Evolutionary conservation across 2,888 invertebrate species (phyloP).

Genomic region (Arctia plantaginis): DNA sequence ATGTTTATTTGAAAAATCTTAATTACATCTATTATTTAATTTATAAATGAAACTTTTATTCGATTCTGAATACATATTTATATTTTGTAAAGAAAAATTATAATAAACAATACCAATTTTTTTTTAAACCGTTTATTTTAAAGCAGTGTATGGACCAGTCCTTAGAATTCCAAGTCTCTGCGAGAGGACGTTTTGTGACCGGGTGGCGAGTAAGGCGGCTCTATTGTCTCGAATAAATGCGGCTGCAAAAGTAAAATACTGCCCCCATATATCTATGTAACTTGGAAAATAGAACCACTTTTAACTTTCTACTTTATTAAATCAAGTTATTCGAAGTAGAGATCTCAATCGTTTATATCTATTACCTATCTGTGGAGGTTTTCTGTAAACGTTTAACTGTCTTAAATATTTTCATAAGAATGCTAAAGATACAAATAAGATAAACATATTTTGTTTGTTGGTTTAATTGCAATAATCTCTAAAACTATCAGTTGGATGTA

Average conservation of each 20-base stretch:
- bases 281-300: not conserved
- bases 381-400: not conserved
- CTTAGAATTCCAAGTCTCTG: not conserved
- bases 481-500: too few relatives aligned
- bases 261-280: not conserved
- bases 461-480: too few relatives aligned
- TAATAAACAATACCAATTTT: not conserved
- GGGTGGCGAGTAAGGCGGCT: constrained; percentile 18
- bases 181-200: constrained; percentile 11
- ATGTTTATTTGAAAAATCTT: too few relatives aligned
- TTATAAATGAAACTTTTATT: too few relatives aligned
- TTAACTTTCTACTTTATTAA: not conserved
- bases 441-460: too few relatives aligned
- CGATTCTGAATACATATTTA: not conserved
- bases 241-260: constrained; percentile 11
- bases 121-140: not conserved
- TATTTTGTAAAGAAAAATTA: not conserved
- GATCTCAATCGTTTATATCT: not conserved
- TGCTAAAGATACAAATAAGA: too few relatives aligned
- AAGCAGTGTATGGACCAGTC: not conserved
- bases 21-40: too few relatives aligned
- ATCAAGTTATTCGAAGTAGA: not conserved
- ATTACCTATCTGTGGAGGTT: not conserved
- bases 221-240: constrained; percentile 14
- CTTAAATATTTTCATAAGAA: not conserved